phyloP scores from a whole-genome alignment of 2,113 vertebrate species.

The Dicaeum eximium region DNA sequence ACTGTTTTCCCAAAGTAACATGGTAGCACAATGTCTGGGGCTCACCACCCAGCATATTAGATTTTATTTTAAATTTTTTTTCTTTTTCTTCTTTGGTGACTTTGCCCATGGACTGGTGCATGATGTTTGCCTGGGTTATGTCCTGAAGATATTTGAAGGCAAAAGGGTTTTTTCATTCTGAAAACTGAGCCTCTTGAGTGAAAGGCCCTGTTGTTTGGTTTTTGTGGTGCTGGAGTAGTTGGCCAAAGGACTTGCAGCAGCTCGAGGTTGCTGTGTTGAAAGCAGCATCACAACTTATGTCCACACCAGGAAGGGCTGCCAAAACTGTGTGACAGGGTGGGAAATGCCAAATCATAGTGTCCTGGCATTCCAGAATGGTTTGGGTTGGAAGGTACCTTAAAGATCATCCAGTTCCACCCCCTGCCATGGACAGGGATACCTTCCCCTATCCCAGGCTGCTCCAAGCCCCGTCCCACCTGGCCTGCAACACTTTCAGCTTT shows the following conservation, averaged over 20 bases:
- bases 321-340: background rate
- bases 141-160: background rate
- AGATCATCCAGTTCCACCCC: background rate
- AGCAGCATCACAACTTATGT: background rate
- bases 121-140: accelerated
- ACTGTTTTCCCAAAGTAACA: background rate
- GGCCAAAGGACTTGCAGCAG: background rate
- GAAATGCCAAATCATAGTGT: background rate
- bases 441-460: background rate
- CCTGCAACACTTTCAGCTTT: background rate
- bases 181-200: background rate
- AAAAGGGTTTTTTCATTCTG: background rate
- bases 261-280: accelerated
- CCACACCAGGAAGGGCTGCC: background rate
- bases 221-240: background rate
- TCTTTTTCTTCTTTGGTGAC: background rate
- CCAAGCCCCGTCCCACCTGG: background rate
- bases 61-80: background rate
- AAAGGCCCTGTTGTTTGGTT: background rate
- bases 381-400: background rate
- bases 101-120: background rate
- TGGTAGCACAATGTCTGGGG: accelerated
- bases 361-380: background rate
- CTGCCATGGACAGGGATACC: background rate
- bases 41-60: background rate